A percentile compares a stretch with the other conserved stretches of the same genome.
Conservation (phyloP, 2,797 vertebrate genomes). For the Toxotes lorentzi region DNA sequence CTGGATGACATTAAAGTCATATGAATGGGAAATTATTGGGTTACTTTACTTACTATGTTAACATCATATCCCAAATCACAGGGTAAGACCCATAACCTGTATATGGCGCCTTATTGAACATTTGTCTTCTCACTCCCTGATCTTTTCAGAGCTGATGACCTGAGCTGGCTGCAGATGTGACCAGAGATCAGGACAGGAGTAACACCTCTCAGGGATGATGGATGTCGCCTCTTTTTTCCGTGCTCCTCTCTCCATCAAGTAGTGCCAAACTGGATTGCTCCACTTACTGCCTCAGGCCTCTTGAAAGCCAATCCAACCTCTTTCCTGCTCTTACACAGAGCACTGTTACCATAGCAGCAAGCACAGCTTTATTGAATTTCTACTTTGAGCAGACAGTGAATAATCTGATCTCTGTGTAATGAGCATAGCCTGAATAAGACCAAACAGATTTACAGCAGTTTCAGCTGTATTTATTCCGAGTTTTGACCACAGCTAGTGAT, state of each 20-base stretch:
- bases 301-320: slow-evolving; percentile 6
- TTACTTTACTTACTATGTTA: not conserved
- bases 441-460: not conserved
- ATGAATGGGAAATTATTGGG: not conserved
- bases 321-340: not conserved
- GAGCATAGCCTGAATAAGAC: not conserved
- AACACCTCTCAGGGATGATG: not conserved
- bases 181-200: not conserved
- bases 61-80: not conserved
- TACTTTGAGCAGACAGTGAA: not conserved
- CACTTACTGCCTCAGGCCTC: slow-evolving; percentile 17
- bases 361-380: slow-evolving; percentile 31
- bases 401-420: slow-evolving; percentile 19
- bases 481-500: not conserved
- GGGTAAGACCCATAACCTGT: not conserved
- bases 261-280: slow-evolving; percentile 6
- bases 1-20: not conserved
- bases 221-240: not conserved
- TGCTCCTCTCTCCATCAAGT: not conserved
- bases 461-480: not conserved
- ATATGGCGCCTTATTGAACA: not conserved
- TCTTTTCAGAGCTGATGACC: slow-evolving; percentile 81
- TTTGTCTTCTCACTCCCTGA: slow-evolving; percentile 1
- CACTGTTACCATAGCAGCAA: slow-evolving; percentile 31
- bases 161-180: slow-evolving; percentile 84